A percentile compares a stretch with the other conserved stretches of the same genome.
Evolutionary conservation across 2,113 vertebrate species (phyloP).

Genomic region (Bos taurus): ARS-UCD2.0 NC_037339.1:20794501-20795000

Average conservation of each 20-base stretch:
- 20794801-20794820: not conserved
- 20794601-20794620: not conserved
- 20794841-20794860: not conserved
- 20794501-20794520: not conserved
- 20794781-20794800: not conserved
- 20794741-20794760: not conserved
- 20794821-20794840: not conserved
- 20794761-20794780: not conserved
- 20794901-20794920: not conserved
- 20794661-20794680: not conserved
- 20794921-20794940: not conserved
- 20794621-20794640: not conserved
- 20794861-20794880: not conserved
- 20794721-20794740: not conserved
- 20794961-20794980: too few species aligned
- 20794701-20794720: not conserved
- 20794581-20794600: not conserved
- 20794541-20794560: not conserved
- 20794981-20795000: fast-evolving
- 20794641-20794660: not conserved
- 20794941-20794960: not conserved
- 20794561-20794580: not conserved
- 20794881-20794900: not conserved
- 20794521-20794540: not conserved
- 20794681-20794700: not conserved